These are phyloP conservation scores for Mythimna lalbum DNA, from an alignment of 2,888 invertebrate species.

Conservation along the genomic window DNA sequence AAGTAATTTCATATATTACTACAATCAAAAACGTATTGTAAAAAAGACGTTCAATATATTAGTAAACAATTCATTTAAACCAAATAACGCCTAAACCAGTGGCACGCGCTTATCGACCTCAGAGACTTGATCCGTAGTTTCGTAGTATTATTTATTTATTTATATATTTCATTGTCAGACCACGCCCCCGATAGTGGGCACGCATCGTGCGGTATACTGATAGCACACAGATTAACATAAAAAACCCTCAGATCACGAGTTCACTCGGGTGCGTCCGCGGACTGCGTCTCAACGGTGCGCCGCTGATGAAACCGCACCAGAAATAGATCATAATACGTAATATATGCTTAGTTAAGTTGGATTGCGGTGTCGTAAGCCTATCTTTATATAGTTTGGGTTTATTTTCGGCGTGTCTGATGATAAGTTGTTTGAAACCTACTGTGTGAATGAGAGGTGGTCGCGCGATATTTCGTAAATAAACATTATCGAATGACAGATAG, in stretches of 20 bases:
- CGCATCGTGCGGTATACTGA: slow-evolving; percentile 27
- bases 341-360: slow-evolving; percentile 30
- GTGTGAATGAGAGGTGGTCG: slow-evolving; percentile 9
- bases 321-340: slow-evolving; percentile 28
- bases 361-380: slow-evolving; percentile 47
- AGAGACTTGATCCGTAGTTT: background rate
- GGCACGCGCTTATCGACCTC: slow-evolving; percentile 26
- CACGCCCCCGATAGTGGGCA: slow-evolving; percentile 20
- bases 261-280: slow-evolving; percentile 23
- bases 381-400: slow-evolving; percentile 30
- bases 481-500: slow-evolving; percentile 9
- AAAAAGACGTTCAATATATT: background rate
- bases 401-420: slow-evolving; percentile 16
- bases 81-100: background rate
- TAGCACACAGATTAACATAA: slow-evolving; percentile 19
- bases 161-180: slow-evolving; percentile 27
- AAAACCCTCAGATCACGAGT: slow-evolving; percentile 26
- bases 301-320: slow-evolving; percentile 48
- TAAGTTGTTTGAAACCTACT: background rate
- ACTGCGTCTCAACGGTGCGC: background rate
- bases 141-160: slow-evolving; percentile 26
- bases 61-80: slow-evolving; percentile 29
- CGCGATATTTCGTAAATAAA: slow-evolving; percentile 20
- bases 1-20: background rate
- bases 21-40: background rate